Base-by-base conservation (phyloP, 1,140 invertebrate genomes). In the Brachionus koreanus region DNA sequence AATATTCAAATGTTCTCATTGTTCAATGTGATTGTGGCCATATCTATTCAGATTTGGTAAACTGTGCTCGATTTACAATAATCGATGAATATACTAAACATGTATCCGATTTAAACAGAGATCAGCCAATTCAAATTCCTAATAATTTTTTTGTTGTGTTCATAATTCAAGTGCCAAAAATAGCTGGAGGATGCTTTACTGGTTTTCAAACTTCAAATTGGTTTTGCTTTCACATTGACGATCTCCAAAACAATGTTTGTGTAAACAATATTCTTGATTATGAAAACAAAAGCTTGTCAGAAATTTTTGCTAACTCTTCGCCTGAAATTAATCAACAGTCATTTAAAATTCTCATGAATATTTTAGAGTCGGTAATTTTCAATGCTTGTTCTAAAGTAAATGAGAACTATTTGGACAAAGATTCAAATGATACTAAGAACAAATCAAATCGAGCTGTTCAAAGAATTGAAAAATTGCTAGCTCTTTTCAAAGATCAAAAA, bases 11-110 rank as follows among this genome's bases (percentile, higher is more conserved):
- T 29, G 65, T 87, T 16, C 67, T 87, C 52, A 83, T 87, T 23
- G 74, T 87, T 35, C 87, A 87, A 65, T 86, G 86, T 84, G 86
- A 86, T 23, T 85, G 84, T 83, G 86, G 86, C 12, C 84, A 86
- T 52, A 61, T 83, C 12, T 85, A 86, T 79, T 76, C 83, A 25
- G 85, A 84, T 33, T 83, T 87, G 39, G 84, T 87, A 5, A 86
- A 85, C 23, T 85, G 86, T 84, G 85, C 86, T 25, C 83, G 86
- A 37, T 86, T 85, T 77, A 46, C 69, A 23, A 74, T 74, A 6
- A 74, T 74, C 46, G 69, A 74, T 16, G 69, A 74, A 19, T 74
- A 46, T 16, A 13, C 42, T 0, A 74, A 12, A 39, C 10, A 83
- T 49, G 42, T 25, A 3, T 63, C 75, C 0, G 65, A 69, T 19